Conservation (phyloP, 2,888 invertebrate genomes). For the Euspilapteryx auroguttella region DNA sequence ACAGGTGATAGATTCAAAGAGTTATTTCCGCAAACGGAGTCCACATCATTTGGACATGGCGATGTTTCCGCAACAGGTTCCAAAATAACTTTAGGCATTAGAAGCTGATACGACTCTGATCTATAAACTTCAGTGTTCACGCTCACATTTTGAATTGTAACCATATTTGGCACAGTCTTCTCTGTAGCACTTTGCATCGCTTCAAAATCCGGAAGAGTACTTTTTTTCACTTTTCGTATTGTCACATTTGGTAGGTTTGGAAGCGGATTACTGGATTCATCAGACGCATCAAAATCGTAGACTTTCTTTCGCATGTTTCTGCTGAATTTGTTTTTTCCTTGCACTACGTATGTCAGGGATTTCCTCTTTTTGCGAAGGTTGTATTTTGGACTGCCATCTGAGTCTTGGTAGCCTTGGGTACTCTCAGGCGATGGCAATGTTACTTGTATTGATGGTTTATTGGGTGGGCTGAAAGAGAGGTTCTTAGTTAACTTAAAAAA, state of each 20-base stretch:
- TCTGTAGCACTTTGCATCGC: too few species aligned
- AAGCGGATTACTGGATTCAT: constrained; percentile 20
- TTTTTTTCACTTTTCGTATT: too few species aligned
- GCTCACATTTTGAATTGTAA: constrained; percentile 16
- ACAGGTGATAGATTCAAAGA: constrained; percentile 5
- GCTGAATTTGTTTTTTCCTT: constrained; percentile 12
- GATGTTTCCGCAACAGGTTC: constrained; percentile 23
- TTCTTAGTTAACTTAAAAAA: too few species aligned
- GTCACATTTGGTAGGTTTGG: neutral
- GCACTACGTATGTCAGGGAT: constrained; percentile 11
- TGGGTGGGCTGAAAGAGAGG: neutral
- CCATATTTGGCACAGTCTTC: too few species aligned
- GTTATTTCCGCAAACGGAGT: neutral
- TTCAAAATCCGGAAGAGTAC: too few species aligned
- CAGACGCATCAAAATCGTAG: constrained; percentile 14
- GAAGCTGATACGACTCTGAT: constrained; percentile 34
- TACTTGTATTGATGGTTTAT: constrained; percentile 8
- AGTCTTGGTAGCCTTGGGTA: constrained; percentile 38
- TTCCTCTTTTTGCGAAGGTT: constrained; percentile 16
- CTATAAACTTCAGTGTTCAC: constrained; percentile 21
- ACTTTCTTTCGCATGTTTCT: constrained; percentile 13
- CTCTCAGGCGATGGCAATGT: constrained; percentile 23
- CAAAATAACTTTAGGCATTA: constrained; percentile 20
- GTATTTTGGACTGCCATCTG: constrained; percentile 23
- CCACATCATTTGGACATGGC: constrained; percentile 8